These are phyloP conservation scores for Delphinapterus leucas DNA, from an alignment of 2,113 vertebrate species.

Conservation along the genomic window DNA sequence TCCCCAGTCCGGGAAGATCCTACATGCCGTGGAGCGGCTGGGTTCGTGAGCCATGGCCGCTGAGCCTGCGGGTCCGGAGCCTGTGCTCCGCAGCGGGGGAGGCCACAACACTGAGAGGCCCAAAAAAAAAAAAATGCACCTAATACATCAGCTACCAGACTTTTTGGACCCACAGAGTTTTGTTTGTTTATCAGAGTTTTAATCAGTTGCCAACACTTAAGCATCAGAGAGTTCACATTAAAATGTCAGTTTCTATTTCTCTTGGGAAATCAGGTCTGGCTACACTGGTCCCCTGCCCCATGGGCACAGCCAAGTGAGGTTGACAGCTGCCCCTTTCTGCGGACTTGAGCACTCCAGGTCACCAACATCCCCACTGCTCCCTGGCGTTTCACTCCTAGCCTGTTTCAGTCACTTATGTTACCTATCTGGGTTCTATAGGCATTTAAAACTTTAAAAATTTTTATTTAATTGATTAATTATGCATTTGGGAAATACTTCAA, in stretches of 20 bases:
- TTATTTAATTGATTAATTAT: neutral
- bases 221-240: neutral
- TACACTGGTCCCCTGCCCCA: neutral
- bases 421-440: neutral
- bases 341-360: neutral
- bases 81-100: too few species aligned
- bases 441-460: neutral
- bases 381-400: neutral
- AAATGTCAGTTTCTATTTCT: neutral
- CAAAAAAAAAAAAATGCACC: too few species aligned
- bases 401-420: neutral
- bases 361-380: neutral
- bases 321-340: neutral
- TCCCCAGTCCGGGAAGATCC: too few species aligned
- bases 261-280: neutral
- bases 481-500: neutral
- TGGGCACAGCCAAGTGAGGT: neutral
- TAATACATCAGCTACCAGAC: neutral
- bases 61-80: too few species aligned
- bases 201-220: neutral
- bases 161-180: neutral
- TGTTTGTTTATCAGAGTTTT: neutral
- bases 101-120: too few species aligned
- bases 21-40: too few species aligned
- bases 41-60: too few species aligned